phyloP scores from a whole-genome alignment of 2,113 vertebrate genomes.

The Grus americana region DNA sequence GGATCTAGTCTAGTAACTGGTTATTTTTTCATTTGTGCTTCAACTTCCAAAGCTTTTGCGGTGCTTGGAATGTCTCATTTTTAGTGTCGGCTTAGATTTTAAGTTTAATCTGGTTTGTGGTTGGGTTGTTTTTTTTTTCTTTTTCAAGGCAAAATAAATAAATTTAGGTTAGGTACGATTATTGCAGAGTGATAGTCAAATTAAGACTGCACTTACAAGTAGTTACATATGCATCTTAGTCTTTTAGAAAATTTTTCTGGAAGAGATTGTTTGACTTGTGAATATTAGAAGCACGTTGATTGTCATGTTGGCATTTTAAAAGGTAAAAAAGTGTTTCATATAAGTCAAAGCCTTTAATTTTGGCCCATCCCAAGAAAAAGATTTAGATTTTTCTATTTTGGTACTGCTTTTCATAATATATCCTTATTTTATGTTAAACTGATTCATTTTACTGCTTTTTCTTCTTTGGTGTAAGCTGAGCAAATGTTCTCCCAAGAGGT shows the following conservation, averaged over 20 bases:
- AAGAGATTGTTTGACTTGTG: background rate
- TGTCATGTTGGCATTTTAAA: background rate
- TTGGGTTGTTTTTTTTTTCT: background rate
- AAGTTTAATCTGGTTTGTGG: background rate
- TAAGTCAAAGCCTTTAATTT: background rate
- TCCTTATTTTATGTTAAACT: constrained; percentile 27
- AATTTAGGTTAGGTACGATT: background rate
- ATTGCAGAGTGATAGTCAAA: background rate
- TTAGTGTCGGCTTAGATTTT: background rate
- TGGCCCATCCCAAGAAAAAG: background rate
- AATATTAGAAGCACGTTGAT: background rate
- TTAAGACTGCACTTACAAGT: background rate
- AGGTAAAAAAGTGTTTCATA: background rate
- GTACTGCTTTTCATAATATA: constrained; percentile 23
- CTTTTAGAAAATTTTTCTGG: background rate
- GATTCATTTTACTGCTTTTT: background rate
- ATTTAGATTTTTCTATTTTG: background rate
- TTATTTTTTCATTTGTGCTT: background rate
- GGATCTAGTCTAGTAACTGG: background rate
- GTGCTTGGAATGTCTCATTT: background rate
- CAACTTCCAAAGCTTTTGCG: background rate
- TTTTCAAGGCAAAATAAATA: background rate
- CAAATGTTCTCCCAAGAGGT: background rate
- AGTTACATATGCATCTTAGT: background rate
- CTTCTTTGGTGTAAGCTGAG: background rate